phyloP scores from a whole-genome alignment of 2,113 vertebrate genomes.

The Callocephalon fimbriatum region DNA sequence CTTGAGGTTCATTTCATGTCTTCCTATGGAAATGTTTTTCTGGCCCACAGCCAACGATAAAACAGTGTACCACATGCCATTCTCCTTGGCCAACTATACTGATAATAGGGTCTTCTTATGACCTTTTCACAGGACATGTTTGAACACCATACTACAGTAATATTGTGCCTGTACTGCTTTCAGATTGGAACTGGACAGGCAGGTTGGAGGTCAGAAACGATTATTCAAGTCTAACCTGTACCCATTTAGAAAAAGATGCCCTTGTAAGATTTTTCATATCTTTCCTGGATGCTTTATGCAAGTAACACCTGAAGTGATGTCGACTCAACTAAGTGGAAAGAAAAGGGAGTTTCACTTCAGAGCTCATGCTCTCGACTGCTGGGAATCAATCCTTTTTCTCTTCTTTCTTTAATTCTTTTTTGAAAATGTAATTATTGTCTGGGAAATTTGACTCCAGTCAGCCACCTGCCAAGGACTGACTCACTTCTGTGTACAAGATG shows the following conservation, averaged over 20 bases:
- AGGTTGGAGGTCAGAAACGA: neutral
- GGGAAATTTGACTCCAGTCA: conserved; percentile 41
- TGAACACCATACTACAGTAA: neutral
- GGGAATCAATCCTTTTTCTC: neutral
- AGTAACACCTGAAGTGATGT: neutral
- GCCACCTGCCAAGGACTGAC: conserved; percentile 49
- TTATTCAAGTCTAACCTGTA: neutral
- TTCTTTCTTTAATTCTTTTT: neutral
- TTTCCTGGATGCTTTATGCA: neutral
- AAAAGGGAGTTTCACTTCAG: neutral
- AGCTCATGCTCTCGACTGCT: neutral
- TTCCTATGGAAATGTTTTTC: neutral
- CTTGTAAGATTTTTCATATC: neutral
- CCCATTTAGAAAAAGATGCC: neutral
- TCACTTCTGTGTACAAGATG: conserved; percentile 60
- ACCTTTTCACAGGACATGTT: neutral
- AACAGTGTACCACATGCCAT: neutral
- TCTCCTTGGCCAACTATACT: neutral
- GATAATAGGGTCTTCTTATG: neutral
- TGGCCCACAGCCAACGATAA: neutral
- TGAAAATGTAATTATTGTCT: conserved; percentile 33
- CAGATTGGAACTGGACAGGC: neutral
- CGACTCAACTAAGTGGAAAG: neutral
- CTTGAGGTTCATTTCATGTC: neutral
- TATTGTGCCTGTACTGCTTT: neutral